These are phyloP conservation scores for Volucella bombylans DNA, from an alignment of 2,888 invertebrate species.

Conservation along the genomic window DNA sequence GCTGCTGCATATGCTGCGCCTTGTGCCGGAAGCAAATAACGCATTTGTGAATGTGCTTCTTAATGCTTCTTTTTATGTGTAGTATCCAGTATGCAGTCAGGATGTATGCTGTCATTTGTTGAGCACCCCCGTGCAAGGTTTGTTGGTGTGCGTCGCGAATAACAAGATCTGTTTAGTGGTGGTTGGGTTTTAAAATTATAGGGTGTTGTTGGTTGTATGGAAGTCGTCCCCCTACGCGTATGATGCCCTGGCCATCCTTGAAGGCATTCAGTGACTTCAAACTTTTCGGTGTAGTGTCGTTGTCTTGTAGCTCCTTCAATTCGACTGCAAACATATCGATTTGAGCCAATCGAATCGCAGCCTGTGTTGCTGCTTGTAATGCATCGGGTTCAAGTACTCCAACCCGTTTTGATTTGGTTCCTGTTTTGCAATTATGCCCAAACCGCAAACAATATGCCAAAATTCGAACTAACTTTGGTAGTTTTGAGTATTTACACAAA, in stretches of 20 bases:
- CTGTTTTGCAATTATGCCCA: neutral
- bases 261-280: conserved; percentile 13
- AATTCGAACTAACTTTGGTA: neutral
- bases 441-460: conserved; percentile 1
- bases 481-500: neutral
- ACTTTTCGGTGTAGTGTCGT: neutral
- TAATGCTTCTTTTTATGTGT: neutral
- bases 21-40: neutral
- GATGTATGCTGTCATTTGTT: neutral
- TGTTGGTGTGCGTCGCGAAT: too few species aligned
- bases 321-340: conserved; percentile 14
- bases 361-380: conserved; percentile 5
- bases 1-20: neutral
- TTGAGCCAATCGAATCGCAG: neutral
- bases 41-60: too few species aligned
- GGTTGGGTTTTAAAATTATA: too few species aligned
- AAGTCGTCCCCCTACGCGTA: too few species aligned
- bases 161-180: too few species aligned
- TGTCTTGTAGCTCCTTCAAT: neutral
- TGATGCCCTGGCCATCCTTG: too few species aligned
- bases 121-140: neutral
- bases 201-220: too few species aligned
- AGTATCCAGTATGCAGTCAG: neutral
- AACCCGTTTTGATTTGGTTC: neutral
- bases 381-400: too few species aligned